Conservation (phyloP, 2,797 vertebrate species). For the Octomys mimax region DNA sequence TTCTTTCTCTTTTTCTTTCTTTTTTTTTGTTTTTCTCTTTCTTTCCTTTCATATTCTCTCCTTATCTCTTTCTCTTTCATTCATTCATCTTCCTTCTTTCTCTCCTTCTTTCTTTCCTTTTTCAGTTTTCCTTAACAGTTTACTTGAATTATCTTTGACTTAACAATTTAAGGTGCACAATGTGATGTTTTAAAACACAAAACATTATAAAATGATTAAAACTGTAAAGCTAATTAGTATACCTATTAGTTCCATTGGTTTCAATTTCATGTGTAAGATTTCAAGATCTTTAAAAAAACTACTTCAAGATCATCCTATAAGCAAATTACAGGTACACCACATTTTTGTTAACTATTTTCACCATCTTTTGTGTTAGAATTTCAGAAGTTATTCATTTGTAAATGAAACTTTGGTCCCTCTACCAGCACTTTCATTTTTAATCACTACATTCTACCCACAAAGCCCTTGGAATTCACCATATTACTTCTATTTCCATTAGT, state of each 20-base stretch:
- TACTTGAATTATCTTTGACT: not conserved
- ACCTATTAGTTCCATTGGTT: not conserved
- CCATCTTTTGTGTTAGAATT: not conserved
- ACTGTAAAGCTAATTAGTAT: not conserved
- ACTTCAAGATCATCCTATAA: not conserved
- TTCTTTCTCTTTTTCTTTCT: not conserved
- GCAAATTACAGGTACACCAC: not conserved
- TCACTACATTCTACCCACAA: accelerated
- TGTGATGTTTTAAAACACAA: not conserved
- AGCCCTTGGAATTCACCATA: not conserved
- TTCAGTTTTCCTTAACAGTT: not conserved
- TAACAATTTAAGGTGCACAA: not conserved
- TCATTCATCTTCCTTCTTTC: not conserved
- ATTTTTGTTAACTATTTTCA: not conserved
- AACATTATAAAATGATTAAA: not conserved
- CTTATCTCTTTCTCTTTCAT: not conserved
- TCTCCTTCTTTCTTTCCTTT: not conserved
- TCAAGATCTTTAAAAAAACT: too few relatives aligned
- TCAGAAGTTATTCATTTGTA: not conserved
- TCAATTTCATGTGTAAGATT: not conserved
- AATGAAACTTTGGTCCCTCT: not conserved
- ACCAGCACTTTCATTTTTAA: not conserved
- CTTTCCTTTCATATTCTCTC: not conserved
- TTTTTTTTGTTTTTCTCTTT: not conserved
- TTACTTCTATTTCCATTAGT: not conserved